A percentile compares a stretch with the other conserved stretches of the same genome.
These are phyloP conservation scores for Mus spretus DNA, from an alignment of 2,797 vertebrate species.

Conservation along the genomic window DNA sequence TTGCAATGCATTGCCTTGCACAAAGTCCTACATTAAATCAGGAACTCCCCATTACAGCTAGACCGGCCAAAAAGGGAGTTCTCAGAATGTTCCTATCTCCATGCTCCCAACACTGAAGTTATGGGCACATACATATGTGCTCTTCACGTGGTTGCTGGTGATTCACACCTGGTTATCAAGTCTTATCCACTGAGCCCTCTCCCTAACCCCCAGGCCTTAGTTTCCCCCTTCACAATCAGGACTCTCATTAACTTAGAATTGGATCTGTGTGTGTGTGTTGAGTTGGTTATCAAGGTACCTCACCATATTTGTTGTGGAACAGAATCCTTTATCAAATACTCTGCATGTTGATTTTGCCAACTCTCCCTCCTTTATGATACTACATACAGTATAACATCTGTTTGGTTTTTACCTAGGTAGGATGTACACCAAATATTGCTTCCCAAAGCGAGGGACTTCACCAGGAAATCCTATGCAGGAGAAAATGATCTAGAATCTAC, in stretches of 20 bases:
- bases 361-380: not conserved
- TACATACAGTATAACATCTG: not conserved
- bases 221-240: not conserved
- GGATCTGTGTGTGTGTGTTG: not conserved
- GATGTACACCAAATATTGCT: not conserved
- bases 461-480: not conserved
- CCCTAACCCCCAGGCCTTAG: not conserved
- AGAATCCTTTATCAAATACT: not conserved
- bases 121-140: not conserved
- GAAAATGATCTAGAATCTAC: not conserved
- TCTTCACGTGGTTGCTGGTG: not conserved
- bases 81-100: not conserved
- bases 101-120: not conserved
- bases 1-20: not conserved
- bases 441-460: not conserved
- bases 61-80: no score
- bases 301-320: not conserved
- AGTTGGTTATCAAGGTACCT: not conserved
- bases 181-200: not conserved
- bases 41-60: not conserved
- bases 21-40: not conserved
- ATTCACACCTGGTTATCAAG: not conserved
- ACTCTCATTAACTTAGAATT: not conserved
- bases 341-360: not conserved
- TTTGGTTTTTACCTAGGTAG: not conserved